Conservation (phyloP, 2,113 vertebrate species). For the Haliaeetus leucogaster region DNA sequence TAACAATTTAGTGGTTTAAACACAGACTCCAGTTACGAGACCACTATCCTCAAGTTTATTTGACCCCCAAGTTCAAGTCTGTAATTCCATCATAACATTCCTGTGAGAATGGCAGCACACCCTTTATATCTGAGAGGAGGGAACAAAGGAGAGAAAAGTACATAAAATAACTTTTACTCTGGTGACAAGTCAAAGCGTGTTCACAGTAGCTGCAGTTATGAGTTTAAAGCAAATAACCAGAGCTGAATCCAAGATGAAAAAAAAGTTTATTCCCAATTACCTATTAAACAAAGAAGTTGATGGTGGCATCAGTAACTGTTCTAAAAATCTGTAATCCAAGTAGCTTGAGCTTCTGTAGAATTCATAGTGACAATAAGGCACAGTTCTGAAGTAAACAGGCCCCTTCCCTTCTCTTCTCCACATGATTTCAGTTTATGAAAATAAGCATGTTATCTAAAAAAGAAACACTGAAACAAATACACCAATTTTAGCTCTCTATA, state of each 20-base stretch:
- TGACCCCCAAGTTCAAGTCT: neutral
- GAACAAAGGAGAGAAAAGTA: neutral
- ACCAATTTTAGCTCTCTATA: neutral
- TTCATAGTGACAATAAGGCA: neutral
- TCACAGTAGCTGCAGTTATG: neutral
- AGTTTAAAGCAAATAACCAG: neutral
- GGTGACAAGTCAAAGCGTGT: neutral
- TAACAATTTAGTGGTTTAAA: neutral
- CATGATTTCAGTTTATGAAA: neutral
- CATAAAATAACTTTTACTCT: neutral
- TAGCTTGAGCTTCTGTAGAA: neutral
- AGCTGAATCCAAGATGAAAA: neutral
- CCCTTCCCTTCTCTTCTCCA: neutral
- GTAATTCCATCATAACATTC: neutral
- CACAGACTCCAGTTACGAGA: neutral
- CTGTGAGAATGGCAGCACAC: neutral
- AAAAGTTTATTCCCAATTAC: neutral
- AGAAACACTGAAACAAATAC: neutral
- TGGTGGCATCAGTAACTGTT: neutral
- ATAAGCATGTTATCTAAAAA: neutral
- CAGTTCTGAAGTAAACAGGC: neutral
- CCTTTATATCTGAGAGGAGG: neutral
- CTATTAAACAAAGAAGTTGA: neutral
- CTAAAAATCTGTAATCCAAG: neutral
- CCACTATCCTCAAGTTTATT: neutral